Conservation (phyloP, 2,797 vertebrate species). For the Antennarius maculatus region DNA sequence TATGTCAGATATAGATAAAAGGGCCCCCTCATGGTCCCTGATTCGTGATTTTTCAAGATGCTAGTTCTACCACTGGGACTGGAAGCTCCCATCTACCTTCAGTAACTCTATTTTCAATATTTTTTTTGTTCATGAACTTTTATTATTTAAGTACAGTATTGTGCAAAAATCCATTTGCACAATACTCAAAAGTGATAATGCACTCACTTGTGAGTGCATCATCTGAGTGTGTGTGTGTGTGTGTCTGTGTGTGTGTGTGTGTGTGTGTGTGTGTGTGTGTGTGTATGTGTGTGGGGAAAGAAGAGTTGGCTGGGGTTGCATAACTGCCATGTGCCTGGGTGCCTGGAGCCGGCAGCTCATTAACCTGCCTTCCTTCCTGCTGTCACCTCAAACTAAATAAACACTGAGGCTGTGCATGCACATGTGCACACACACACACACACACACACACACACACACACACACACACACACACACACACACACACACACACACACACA, state of each 20-base stretch:
- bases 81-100: background rate
- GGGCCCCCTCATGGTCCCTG: too few relatives aligned
- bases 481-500: constrained; percentile 31
- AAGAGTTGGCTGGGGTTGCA: constrained; percentile 73
- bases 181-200: too few relatives aligned
- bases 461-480: constrained; percentile 2
- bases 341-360: constrained; percentile 78
- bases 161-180: constrained; percentile 26
- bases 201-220: constrained; percentile 54
- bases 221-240: constrained; percentile 35
- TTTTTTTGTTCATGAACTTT: constrained; percentile 27
- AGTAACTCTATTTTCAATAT: background rate
- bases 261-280: constrained; percentile 36
- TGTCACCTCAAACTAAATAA: constrained; percentile 84
- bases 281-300: constrained; percentile 17
- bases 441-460: constrained; percentile 22
- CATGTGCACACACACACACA: constrained; percentile 16
- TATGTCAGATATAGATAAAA: too few relatives aligned
- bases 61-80: too few relatives aligned
- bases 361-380: constrained; percentile 84
- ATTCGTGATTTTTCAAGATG: too few relatives aligned
- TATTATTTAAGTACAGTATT: constrained; percentile 12
- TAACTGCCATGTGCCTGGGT: constrained; percentile 77
- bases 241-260: constrained; percentile 27
- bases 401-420: constrained; percentile 65